A percentile compares a stretch with the other conserved stretches of the same genome.
These are phyloP conservation scores for Octopus bimaculoides DNA, from an alignment of 1,140 invertebrate species.

Conservation along the genomic window DNA sequence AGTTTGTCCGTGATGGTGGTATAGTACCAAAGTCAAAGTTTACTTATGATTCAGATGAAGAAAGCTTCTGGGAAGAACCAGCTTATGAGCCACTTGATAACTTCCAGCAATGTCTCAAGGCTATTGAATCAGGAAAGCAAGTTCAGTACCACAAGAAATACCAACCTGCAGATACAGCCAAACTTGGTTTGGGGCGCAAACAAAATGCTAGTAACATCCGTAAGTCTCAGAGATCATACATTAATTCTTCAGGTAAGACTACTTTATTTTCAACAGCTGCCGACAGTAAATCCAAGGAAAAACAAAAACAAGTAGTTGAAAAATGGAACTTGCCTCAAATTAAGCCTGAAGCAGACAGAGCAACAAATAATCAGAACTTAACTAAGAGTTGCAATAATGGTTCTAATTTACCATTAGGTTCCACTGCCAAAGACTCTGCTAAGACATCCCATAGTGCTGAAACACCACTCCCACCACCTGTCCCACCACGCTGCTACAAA, in stretches of 20 bases:
- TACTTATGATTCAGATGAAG: constrained; percentile 48
- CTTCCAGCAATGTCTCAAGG: constrained; percentile 37
- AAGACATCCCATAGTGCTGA: no score
- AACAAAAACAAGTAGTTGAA: no score
- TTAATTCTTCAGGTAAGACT: no score
- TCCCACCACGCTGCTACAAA: not conserved
- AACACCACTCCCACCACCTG: not conserved
- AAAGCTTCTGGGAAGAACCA: constrained; percentile 53
- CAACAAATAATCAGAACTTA: no score
- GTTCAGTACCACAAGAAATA: constrained; percentile 26
- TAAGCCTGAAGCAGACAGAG: no score
- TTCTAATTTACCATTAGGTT: no score
- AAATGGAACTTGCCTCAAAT: no score
- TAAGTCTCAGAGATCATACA: no score
- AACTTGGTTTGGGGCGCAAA: constrained; percentile 18
- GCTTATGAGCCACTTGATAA: constrained; percentile 50
- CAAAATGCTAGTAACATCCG: not conserved
- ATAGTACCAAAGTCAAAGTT: constrained; percentile 67
- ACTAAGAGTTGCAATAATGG: no score
- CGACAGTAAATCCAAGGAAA: no score
- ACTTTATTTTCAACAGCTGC: no score
- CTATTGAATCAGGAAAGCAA: constrained; percentile 37
- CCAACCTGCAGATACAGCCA: constrained; percentile 23
- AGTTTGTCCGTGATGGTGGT: constrained; percentile 84
- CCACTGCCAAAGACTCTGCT: no score